Evolutionary conservation across 2,113 vertebrate species (phyloP).

Genomic region (Bujurquina vittata): DNA sequence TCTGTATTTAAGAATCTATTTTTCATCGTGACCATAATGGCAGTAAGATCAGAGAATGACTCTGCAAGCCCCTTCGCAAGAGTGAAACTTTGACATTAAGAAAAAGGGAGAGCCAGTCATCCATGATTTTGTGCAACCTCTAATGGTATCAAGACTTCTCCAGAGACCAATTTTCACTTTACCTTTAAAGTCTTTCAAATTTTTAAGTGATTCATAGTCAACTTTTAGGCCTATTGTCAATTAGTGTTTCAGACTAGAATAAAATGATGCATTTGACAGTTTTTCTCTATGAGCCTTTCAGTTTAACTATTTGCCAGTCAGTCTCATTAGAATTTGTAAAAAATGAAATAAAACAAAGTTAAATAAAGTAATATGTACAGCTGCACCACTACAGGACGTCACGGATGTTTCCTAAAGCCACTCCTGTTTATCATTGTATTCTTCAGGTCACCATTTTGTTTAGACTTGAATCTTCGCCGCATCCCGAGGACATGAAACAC

Average conservation of each 20-base stretch:
- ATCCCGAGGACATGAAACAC: neutral
- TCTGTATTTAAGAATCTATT: conserved; percentile 61
- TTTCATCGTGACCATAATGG: conserved; percentile 37
- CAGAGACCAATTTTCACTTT: conserved; percentile 32
- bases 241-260: conserved; percentile 16
- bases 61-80: conserved; percentile 13
- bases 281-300: neutral
- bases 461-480: neutral
- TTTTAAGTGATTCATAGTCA: conserved; percentile 35
- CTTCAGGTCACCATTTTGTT: neutral
- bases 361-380: neutral
- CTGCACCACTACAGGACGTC: neutral
- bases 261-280: conserved; percentile 6
- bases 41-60: conserved; percentile 49
- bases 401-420: neutral
- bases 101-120: conserved; percentile 27
- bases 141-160: conserved; percentile 34
- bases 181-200: conserved; percentile 34
- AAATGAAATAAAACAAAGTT: neutral
- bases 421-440: neutral
- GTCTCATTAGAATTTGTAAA: neutral
- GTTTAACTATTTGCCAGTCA: neutral
- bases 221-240: conserved; percentile 16
- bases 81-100: conserved; percentile 38
- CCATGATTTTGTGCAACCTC: conserved; percentile 33